Base-by-base conservation (phyloP, 2,888 invertebrate genomes). In the Latheticus oryzae region DNA sequence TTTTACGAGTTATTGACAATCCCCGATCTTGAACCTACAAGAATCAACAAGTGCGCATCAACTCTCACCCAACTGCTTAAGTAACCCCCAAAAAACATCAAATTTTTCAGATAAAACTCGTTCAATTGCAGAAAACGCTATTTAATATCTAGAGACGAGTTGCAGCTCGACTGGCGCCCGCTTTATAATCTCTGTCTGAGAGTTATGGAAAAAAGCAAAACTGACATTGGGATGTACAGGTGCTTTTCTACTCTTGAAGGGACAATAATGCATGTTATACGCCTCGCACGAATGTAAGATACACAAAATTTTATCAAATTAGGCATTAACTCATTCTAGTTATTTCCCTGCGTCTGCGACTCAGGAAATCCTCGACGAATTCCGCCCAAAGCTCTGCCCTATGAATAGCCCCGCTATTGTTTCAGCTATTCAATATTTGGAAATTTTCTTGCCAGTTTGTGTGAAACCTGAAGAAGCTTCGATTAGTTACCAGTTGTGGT, bases 111-210 rank as follows among this genome's bases (percentile, higher is more conserved):
- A 32, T 38, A 16, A 11, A 26, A n/a, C 11, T n/a, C 15, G 5
- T 19, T 13, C 2, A 12, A 19, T 16, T 66, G 57, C 73, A 93
- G 94, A 70, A 95, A 93, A 80, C 86, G 83, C 65, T 83, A 88
- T 70, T 79, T 93, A 61, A 77, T 96, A 62, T 83, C 88, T 1
- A 88, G 91, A 21, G 85, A 89, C 56, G 96, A 97, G 60, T 74
- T 97, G 52, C 83, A 84, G 56, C 80, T 97, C 58, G 88, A 89
- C 43, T 97, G 97, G 97, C 83, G 87, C 65, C 95, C 95, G 5
- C 79, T 97, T 4, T 93, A 90, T 74, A 84, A 89, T 3, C 75
- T 93, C 30, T 83, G 84, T 51, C 79, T 81, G 63, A 81, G 83
- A 65, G 80, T 87, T 58, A 82, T 85, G 66, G 82, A 84, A 62